phyloP scores from a whole-genome alignment of 2,113 vertebrate genomes.

The Oreocharis arfaki region DNA sequence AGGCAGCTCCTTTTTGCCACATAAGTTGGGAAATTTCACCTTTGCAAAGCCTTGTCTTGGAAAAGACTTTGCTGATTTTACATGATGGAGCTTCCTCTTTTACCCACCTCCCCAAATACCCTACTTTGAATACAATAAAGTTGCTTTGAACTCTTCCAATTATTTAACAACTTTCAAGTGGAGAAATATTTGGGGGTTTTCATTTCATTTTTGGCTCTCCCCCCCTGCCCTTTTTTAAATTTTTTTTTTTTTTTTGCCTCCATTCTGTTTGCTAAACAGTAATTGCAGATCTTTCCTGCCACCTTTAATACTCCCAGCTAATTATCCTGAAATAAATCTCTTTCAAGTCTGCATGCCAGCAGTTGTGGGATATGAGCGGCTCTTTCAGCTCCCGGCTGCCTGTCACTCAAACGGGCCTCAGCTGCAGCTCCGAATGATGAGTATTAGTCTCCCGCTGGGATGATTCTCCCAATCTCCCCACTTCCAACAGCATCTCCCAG shows the following conservation, averaged over 20 bases:
- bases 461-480: conserved; percentile 82
- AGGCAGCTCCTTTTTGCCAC: neutral
- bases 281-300: conserved; percentile 81
- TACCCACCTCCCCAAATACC: neutral
- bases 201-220: conserved; percentile 53
- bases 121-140: conserved; percentile 57
- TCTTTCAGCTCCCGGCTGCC: conserved; percentile 81
- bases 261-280: conserved; percentile 83
- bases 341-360: conserved; percentile 84
- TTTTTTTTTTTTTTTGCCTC: neutral
- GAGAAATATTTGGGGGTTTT: conserved; percentile 59
- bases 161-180: conserved; percentile 69
- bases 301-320: conserved; percentile 86
- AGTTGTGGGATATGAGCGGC: conserved; percentile 81
- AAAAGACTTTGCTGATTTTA: neutral
- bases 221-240: neutral
- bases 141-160: conserved; percentile 63
- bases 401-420: conserved; percentile 96
- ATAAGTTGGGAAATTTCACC: neutral
- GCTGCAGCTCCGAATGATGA: conserved; percentile 90
- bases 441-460: conserved; percentile 95
- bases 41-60: neutral
- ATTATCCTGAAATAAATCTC: conserved; percentile 89
- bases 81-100: neutral
- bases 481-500: conserved; percentile 83